These are phyloP conservation scores for Centruroides vittatus DNA, from an alignment of 1,140 invertebrate species.

Conservation along the genomic window DNA sequence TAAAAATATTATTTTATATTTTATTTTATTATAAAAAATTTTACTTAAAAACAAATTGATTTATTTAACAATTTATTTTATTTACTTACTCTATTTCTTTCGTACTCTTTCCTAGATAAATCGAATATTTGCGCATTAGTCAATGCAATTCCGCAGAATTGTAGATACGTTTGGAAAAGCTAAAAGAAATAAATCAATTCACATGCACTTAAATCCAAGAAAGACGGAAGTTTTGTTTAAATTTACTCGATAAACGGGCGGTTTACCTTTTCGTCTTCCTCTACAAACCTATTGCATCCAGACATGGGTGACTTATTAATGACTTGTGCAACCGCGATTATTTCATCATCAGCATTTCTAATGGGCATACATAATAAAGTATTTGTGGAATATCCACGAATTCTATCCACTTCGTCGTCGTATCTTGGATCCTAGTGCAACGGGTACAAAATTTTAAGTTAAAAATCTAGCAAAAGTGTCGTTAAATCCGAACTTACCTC, in stretches of 20 bases:
- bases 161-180: slow-evolving; percentile 36
- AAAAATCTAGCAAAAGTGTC: not conserved
- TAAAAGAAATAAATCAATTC: slow-evolving; percentile 20
- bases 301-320: slow-evolving; percentile 27
- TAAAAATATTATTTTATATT: slow-evolving; percentile 15
- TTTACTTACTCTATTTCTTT: slow-evolving; percentile 32
- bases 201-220: too few relatives aligned
- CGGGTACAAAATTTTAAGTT: not conserved
- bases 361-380: slow-evolving; percentile 36
- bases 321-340: slow-evolving; percentile 37
- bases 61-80: too few relatives aligned
- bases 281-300: too few relatives aligned
- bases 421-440: slow-evolving; percentile 31
- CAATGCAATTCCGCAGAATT: slow-evolving; percentile 36
- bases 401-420: slow-evolving; percentile 34
- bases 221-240: too few relatives aligned
- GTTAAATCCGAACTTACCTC: not conserved
- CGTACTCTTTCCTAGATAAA: slow-evolving; percentile 33
- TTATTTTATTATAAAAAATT: not conserved
- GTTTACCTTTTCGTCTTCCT: too few relatives aligned
- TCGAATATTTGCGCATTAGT: slow-evolving; percentile 37
- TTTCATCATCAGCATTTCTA: slow-evolving; percentile 30
- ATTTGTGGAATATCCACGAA: slow-evolving; percentile 33
- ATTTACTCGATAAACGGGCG: too few relatives aligned
- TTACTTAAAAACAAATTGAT: too few relatives aligned